Conservation (phyloP, 2,797 vertebrate genomes). For the Nasua narica region DNA sequence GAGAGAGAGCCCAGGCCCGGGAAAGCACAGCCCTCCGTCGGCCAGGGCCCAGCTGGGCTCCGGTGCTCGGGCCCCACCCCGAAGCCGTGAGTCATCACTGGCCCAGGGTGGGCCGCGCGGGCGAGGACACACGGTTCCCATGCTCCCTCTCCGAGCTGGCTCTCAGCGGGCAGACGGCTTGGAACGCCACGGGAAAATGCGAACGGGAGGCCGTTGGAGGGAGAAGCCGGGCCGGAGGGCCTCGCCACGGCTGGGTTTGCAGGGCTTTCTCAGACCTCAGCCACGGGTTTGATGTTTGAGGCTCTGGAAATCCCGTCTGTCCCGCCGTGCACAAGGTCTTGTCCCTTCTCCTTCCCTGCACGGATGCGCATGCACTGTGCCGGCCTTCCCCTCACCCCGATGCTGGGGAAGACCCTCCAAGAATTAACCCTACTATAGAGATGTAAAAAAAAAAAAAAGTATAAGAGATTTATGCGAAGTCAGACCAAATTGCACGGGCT, state of each 20-base stretch:
- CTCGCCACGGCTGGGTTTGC: accelerated
- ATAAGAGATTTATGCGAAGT: background rate
- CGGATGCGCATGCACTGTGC: too few species aligned
- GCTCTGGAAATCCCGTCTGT: background rate
- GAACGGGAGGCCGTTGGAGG: background rate
- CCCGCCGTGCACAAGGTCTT: background rate
- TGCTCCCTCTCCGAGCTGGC: accelerated
- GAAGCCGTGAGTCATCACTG: background rate
- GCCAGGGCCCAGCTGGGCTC: accelerated
- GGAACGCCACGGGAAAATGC: accelerated
- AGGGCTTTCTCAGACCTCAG: background rate
- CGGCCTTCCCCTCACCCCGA: too few species aligned
- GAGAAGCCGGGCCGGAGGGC: background rate
- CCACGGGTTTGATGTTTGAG: background rate
- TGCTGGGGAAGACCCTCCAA: background rate
- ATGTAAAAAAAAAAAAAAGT: background rate
- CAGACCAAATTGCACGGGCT: background rate
- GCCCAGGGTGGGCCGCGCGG: background rate
- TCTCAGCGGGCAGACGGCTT: background rate
- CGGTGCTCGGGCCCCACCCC: accelerated
- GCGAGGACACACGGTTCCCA: background rate
- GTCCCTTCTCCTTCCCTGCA: accelerated
- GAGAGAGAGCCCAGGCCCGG: background rate
- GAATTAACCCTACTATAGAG: background rate
- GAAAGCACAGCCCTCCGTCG: accelerated